These are phyloP conservation scores for Fundulus diaphanus DNA, from an alignment of 2,797 vertebrate genomes.

Conservation along the genomic window DNA sequence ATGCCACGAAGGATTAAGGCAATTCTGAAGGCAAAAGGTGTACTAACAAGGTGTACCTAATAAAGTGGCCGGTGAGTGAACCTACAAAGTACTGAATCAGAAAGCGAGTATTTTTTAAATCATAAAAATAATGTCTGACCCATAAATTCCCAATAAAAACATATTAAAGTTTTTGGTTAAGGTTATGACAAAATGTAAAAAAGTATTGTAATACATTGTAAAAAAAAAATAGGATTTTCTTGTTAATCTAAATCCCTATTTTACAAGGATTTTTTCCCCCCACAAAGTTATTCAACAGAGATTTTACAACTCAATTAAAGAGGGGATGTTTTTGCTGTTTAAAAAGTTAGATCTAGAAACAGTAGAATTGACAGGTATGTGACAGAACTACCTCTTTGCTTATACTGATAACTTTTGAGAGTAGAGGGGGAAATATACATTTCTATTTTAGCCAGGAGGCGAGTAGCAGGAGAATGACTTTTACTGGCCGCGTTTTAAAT, in stretches of 20 bases:
- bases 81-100: background rate
- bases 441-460: slow-evolving; percentile 75
- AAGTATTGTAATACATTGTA: background rate
- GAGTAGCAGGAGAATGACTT: slow-evolving; percentile 77
- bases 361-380: slow-evolving; percentile 18
- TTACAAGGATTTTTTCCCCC: slow-evolving; percentile 1
- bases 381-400: slow-evolving; percentile 24
- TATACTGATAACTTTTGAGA: slow-evolving; percentile 32
- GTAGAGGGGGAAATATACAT: slow-evolving; percentile 58
- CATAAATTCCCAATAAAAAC: background rate
- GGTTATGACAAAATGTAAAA: background rate
- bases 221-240: slow-evolving; percentile 53
- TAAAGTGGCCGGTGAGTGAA: too few species aligned
- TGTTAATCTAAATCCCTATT: slow-evolving; percentile 24
- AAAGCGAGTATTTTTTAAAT: too few species aligned
- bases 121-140: too few species aligned
- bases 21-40: too few species aligned
- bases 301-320: slow-evolving; percentile 29
- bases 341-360: slow-evolving; percentile 20
- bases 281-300: slow-evolving; percentile 36
- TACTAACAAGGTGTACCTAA: too few species aligned
- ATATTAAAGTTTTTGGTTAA: background rate
- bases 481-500: slow-evolving; percentile 81
- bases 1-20: too few species aligned
- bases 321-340: slow-evolving; percentile 26